Conservation (phyloP, 2,113 vertebrate species). For the Suricata suricatta region DNA sequence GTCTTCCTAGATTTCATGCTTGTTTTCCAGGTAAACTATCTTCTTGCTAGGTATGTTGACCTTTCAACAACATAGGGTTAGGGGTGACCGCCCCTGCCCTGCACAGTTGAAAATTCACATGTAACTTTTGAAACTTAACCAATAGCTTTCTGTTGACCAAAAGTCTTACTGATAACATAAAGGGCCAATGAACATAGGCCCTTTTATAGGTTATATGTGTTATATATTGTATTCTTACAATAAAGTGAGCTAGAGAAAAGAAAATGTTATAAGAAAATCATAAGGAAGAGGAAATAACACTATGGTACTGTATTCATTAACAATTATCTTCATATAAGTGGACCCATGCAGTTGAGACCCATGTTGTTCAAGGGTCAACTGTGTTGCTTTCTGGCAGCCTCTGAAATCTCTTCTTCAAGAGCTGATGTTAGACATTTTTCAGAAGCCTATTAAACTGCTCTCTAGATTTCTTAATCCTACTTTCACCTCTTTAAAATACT, state of each 20-base stretch:
- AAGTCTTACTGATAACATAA: not conserved
- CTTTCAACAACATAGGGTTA: not conserved
- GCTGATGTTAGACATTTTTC: not conserved
- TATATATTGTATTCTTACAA: not conserved
- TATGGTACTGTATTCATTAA: not conserved
- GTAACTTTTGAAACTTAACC: not conserved
- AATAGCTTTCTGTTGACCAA: not conserved
- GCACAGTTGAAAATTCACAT: not conserved
- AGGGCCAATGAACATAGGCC: not conserved
- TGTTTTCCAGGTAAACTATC: not conserved
- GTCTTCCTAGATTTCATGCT: not conserved
- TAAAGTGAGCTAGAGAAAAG: not conserved
- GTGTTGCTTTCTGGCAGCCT: not conserved
- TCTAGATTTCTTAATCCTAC: constrained; percentile 3
- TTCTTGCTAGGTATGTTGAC: not conserved
- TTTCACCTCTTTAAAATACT: not conserved
- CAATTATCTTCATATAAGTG: not conserved
- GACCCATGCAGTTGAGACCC: not conserved
- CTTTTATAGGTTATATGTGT: not conserved
- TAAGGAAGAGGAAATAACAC: not conserved
- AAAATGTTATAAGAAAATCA: not conserved
- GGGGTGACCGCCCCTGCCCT: too few species aligned
- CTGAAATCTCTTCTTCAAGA: not conserved
- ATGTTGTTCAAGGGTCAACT: not conserved
- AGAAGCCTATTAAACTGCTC: not conserved